Conservation (phyloP, 2,888 invertebrate genomes). For the Abrostola tripartita region DNA sequence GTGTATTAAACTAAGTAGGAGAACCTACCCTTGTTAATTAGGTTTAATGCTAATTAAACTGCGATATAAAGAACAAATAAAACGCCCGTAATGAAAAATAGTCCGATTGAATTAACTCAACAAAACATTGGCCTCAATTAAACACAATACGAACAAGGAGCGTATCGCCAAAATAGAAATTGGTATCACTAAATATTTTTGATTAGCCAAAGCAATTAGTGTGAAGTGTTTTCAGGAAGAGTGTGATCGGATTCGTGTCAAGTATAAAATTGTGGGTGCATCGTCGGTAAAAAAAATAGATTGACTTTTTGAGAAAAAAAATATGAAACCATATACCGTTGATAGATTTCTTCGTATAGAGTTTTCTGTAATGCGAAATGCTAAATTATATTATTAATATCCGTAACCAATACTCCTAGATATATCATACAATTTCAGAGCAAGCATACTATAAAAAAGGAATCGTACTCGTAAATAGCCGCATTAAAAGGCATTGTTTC, state of each 20-base stretch:
- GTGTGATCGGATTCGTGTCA: background rate
- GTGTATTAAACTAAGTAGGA: too few relatives aligned
- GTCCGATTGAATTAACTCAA: background rate
- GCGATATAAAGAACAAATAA: too few relatives aligned
- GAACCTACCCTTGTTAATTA: too few relatives aligned
- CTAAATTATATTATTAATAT: too few relatives aligned
- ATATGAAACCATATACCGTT: too few relatives aligned
- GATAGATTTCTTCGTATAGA: too few relatives aligned
- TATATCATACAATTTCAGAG: slow-evolving; percentile 15
- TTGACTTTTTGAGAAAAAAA: too few relatives aligned
- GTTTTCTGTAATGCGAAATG: too few relatives aligned
- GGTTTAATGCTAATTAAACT: too few relatives aligned
- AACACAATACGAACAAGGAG: background rate
- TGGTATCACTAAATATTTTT: background rate
- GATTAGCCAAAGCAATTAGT: background rate
- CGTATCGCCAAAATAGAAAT: background rate
- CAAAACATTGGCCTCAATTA: background rate
- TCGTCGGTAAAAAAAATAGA: too few relatives aligned
- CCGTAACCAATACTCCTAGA: slow-evolving; percentile 8
- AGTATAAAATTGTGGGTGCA: too few relatives aligned
- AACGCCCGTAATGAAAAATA: too few relatives aligned
- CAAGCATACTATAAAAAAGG: slow-evolving; percentile 19
- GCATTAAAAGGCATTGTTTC: slow-evolving; percentile 45
- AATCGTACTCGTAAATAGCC: slow-evolving; percentile 35
- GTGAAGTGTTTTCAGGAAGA: background rate